Evolutionary conservation across 2,888 invertebrate genomes (phyloP).

Genomic region (Drepanosiphum platanoidis): DNA sequence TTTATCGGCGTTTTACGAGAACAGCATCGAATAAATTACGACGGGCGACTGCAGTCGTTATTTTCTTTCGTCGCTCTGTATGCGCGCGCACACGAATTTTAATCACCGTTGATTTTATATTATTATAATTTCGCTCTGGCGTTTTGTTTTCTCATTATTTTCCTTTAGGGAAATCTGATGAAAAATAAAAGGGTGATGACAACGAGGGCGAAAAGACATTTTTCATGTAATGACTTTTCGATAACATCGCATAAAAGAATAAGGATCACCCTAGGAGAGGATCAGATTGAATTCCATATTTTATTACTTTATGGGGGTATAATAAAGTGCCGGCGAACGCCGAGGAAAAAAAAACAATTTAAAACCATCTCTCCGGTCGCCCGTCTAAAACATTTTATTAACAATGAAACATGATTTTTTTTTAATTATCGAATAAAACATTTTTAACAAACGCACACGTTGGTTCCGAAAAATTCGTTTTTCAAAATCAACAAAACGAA

Average conservation of each 20-base stretch:
- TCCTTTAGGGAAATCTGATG: conserved; percentile 14
- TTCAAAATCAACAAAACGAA: too few species aligned
- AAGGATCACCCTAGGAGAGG: conserved; percentile 16
- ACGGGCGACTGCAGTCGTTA: too few species aligned
- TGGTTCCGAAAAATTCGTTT: too few species aligned
- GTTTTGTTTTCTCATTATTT: conserved; percentile 40
- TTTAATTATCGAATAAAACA: background rate
- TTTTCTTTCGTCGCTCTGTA: background rate
- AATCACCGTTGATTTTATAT: conserved; percentile 3
- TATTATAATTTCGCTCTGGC: background rate
- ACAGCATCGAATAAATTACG: background rate
- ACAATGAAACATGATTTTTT: background rate
- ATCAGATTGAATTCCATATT: conserved; percentile 45
- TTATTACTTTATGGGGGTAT: conserved; percentile 41
- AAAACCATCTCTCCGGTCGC: background rate
- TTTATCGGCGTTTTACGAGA: background rate
- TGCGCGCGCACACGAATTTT: background rate
- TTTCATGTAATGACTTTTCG: conserved; percentile 42
- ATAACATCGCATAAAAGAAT: conserved; percentile 38
- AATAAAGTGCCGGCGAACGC: background rate
- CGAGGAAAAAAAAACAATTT: conserved; percentile 20
- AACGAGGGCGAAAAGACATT: conserved; percentile 46
- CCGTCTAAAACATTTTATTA: background rate
- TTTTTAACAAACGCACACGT: too few species aligned
- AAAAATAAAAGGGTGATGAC: conserved; percentile 37